Evolutionary conservation across 2,113 vertebrate species (phyloP).

Genomic region (Eidolon helvum): DNA sequence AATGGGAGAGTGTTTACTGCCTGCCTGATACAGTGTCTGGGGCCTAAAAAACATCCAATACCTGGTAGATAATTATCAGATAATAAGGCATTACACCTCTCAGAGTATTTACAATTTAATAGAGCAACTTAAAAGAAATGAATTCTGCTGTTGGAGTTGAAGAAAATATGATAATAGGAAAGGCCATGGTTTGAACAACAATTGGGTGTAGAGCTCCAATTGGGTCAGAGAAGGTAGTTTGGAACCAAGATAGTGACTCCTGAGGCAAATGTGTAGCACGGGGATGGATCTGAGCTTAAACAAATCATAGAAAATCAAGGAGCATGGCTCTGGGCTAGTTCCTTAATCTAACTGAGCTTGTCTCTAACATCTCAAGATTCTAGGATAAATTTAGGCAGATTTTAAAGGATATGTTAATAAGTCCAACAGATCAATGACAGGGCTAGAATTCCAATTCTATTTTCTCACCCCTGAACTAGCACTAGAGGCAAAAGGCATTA

Average conservation of each 20-base stretch:
- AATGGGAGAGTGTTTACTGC: background rate
- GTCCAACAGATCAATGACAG: background rate
- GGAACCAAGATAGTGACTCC: background rate
- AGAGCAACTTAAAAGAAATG: background rate
- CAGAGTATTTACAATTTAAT: background rate
- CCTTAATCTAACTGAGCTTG: background rate
- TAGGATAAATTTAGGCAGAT: background rate
- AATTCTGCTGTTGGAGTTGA: background rate
- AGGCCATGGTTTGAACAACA: background rate
- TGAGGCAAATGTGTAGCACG: background rate
- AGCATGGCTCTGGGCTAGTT: background rate
- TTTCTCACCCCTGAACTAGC: background rate
- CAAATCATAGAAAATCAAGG: background rate
- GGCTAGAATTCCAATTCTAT: background rate
- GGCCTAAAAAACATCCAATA: background rate
- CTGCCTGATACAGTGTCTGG: background rate
- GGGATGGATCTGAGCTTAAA: background rate
- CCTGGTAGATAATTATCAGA: background rate
- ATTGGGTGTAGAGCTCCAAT: background rate
- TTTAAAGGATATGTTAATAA: slow-evolving; percentile 8
- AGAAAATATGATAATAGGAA: background rate
- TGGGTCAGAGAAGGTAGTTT: background rate
- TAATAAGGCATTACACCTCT: background rate
- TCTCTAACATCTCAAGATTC: background rate
- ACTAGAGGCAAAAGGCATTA: background rate